Evolutionary conservation across 2,888 invertebrate genomes (phyloP).

Genomic region (Archips xylosteana): DNA sequence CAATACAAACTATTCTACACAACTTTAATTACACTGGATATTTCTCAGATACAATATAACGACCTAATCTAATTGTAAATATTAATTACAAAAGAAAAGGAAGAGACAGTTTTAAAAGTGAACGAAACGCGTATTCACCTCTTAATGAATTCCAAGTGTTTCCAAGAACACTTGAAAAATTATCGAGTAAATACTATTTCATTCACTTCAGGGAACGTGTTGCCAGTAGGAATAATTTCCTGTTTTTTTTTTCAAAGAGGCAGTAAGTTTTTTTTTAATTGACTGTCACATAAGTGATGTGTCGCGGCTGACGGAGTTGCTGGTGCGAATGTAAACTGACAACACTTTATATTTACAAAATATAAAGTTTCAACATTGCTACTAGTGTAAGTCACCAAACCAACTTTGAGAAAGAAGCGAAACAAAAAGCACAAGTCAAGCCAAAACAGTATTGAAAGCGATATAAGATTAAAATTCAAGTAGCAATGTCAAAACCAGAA

Average conservation of each 20-base stretch:
- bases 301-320: slow-evolving; percentile 59
- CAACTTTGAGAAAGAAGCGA: slow-evolving; percentile 79
- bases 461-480: slow-evolving; percentile 53
- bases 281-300: slow-evolving; percentile 79
- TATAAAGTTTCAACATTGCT: slow-evolving; percentile 81
- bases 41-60: slow-evolving; percentile 65
- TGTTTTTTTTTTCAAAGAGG: slow-evolving; percentile 50
- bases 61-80: slow-evolving; percentile 68
- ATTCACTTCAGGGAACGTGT: slow-evolving; percentile 54
- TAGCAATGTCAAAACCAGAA: slow-evolving; percentile 82
- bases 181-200: neutral
- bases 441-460: slow-evolving; percentile 42
- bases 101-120: slow-evolving; percentile 44
- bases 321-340: slow-evolving; percentile 57
- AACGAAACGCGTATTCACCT: slow-evolving; percentile 1
- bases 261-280: slow-evolving; percentile 69
- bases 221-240: slow-evolving; percentile 57
- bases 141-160: slow-evolving; percentile 1
- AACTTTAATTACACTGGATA: slow-evolving; percentile 77
- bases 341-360: slow-evolving; percentile 70
- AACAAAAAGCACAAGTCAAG: slow-evolving; percentile 56
- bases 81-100: slow-evolving; percentile 63
- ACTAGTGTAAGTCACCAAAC: slow-evolving; percentile 56
- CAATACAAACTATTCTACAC: slow-evolving; percentile 71
- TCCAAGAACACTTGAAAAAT: neutral